Base-by-base conservation (phyloP, 2,888 invertebrate genomes). In the Thecocarcelia acutangulata region DNA sequence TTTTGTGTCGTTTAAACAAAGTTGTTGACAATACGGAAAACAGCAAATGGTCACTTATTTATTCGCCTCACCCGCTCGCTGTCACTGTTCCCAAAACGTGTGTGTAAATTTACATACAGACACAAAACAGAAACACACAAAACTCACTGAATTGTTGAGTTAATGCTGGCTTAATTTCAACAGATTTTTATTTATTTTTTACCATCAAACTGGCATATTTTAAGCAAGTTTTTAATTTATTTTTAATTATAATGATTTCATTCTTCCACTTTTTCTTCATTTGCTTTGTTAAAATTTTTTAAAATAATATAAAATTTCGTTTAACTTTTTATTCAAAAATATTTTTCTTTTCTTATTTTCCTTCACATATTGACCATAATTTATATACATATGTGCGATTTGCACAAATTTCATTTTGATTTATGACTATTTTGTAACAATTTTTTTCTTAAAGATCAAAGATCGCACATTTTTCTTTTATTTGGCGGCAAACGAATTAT, bases 241-340 rank as follows among this genome's bases (percentile, higher is more conserved):
- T 58, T 50, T 75, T 75, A 66, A 75, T 64, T 56, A 19, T 24
- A 28, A 66, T 50, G 56, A 66, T 75, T 66, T 75, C 42, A 59
- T 66, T 33, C n/a, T 54, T 63, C n/a, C 8, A 13, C 17, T 52
- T 40, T 33, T n/a, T n/a, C n/a, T n/a, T 37, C 13, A 33, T 17
- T 28, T 50, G 44, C 15, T 19, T n/a, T 46, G 11, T 13, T 9
- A 9, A 37, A 3, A 21, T 15, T 66, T 52, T 42, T n/a, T 19
- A 21, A 15, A 52, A 56, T 56, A 56, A 42, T 48, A 48, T 15
- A 24, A 42, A 58, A 50, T 28, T 66, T 74, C 4, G 3, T 19
- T 42, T 17, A 13, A 42, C 0, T 48, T 37, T 2, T 9, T 46
- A 8, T 9, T 54, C 19, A 15, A 19, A 19, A 24, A 56, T 17